Base-by-base conservation (phyloP, 2,888 invertebrate genomes). In the Linnaemya vulpina region DNA sequence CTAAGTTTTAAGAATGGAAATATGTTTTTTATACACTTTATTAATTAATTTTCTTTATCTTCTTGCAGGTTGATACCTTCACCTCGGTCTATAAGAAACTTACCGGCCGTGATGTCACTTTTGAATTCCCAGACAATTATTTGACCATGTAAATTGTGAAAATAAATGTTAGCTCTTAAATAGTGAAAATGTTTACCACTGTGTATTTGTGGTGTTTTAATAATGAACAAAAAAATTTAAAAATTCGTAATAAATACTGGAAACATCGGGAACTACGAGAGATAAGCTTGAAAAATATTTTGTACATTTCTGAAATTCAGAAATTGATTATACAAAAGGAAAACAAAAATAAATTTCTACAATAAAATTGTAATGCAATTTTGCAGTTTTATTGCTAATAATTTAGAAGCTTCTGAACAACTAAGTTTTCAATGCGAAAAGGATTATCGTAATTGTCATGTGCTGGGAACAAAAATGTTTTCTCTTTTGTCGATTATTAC, bases 61-160 rank as follows among this genome's bases (percentile, higher is more conserved):
- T 22, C 49, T 74, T 71, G 83, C 94, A 98, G 98, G 96, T 98
- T 90, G 99, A 99, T 92, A 99, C 99, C 87, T 99, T 99, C 94
- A 96, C 97, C 90, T 96, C 98, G 87, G 98, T 99, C 88, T 99
- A 99, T 95, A 99, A 99, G 95, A 98, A 98, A 94, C 94, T 99
- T 90, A 99, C 99, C 90, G 99, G 99, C 89, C 97, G 99, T 92
- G 98, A 99, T 94, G 99, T 99, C 83, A 97, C 96, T 89, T 99
- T 99, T 93, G 99, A 99, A 94, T 99, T 99, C 94, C 99, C 99
- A 87, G 99, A 99, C 94, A 97, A 98, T 90, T 97, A 97, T 94
- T 96, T 97, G 96, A 97, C 93, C 88, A 89, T 89, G 88, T 91
- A 91, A 89, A 87, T 78, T 85, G 73, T 81, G 40, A 78, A 85